Base-by-base conservation (phyloP, 2,113 vertebrate genomes). In the Vanacampus margaritifer region DNA sequence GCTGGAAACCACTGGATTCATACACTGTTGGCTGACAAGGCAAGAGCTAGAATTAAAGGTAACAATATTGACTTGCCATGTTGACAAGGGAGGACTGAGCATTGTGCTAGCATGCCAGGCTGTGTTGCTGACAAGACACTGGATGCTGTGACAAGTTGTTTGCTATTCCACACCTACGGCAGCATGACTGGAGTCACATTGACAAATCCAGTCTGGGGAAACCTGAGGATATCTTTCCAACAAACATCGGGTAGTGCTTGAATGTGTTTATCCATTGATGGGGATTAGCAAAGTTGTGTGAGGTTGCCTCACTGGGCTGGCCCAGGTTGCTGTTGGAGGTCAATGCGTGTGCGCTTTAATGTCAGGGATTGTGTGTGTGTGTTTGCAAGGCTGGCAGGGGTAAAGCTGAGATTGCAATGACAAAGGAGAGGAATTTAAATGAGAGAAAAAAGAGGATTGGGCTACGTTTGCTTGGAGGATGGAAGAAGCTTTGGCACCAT, bases 341-440 rank as follows among this genome's bases (percentile, higher is more conserved):
- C 82, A 81, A 60, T 59, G 72, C 67, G 51, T 72, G 79, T 74
- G 51, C 19, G 28, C 59, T 67, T 64, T 72, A 60, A 81, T 76
- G 81, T 85, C 77, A 17, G 2, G 54, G 32, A 68, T 65, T 77
- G 73, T 48, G 65, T 54, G 62, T 53, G 58, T 65, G 63, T 74
- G 8, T 87, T 79, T 87, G 79, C 59, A 50, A 54, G 58, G 39
- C 51, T n/a, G 86, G 71, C 68, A 80, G 83, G 80, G 82, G 73
- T 79, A 70, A 82, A 81, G 71, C 69, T 53, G 24, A 73, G 70
- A 83, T 84, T 76, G 64, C 64, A 82, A 86, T 86, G 79, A 87
- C 83, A 90, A 90, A 85, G 66, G 79, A 66, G 68, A 77, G 53
- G 76, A 87, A 88, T 90, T 89, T 87, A 81, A 89, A 87, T 91